Evolutionary conservation across 1,140 invertebrate species (phyloP).

Genomic region (Elysia chlorotica): DNA sequence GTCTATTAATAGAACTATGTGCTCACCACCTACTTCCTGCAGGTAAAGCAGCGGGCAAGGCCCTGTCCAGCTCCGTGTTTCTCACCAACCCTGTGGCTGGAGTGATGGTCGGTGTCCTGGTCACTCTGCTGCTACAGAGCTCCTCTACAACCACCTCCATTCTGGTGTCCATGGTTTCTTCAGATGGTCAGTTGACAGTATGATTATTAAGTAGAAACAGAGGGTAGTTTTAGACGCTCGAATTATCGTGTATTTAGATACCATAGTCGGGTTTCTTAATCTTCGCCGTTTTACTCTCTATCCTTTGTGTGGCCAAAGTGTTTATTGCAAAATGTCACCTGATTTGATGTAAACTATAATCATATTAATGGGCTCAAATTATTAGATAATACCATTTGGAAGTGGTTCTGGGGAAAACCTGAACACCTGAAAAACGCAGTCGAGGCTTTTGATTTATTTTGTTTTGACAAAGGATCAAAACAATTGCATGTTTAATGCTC

Average conservation of each 20-base stretch:
- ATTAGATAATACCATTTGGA: too few species aligned
- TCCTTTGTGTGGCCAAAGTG: background rate
- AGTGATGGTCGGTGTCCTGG: conserved; percentile 69
- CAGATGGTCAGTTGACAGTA: conserved; percentile 61
- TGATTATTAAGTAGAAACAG: background rate
- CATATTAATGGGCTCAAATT: too few species aligned
- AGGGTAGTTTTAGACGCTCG: background rate
- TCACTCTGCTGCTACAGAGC: conserved; percentile 70
- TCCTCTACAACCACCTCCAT: conserved; percentile 71
- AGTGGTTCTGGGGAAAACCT: too few species aligned
- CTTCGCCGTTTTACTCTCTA: background rate
- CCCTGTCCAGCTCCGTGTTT: conserved; percentile 63
- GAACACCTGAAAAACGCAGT: too few species aligned
- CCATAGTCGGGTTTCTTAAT: background rate
- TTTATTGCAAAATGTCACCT: background rate
- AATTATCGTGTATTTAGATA: background rate
- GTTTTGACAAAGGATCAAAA: too few species aligned
- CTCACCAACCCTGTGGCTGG: conserved; percentile 74
- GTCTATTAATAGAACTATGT: too few species aligned
- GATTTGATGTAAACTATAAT: too few species aligned
- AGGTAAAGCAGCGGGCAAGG: conserved; percentile 40
- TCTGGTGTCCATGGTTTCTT: conserved; percentile 69
- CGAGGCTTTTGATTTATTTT: too few species aligned
- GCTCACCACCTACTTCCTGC: background rate
- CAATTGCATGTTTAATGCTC: too few species aligned